Evolutionary conservation across 2,797 vertebrate genomes (phyloP).

Genomic region (Falco biarmicus): DNA sequence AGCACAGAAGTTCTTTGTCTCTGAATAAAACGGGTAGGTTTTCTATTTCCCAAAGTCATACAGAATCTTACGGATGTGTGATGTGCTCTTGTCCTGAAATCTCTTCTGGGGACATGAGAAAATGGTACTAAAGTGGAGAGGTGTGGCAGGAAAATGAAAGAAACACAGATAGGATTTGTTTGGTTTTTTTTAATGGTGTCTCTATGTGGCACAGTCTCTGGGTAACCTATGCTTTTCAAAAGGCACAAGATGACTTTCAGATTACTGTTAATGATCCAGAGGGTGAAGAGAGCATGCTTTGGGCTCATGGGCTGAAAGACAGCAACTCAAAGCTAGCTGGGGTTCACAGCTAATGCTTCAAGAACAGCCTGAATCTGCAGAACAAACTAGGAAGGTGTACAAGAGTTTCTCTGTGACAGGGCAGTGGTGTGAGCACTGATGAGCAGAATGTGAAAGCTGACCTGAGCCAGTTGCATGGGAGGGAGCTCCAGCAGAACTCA

Average conservation of each 20-base stretch:
- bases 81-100: not conserved
- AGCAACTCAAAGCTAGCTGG: not conserved
- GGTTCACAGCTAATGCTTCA: not conserved
- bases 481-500: not conserved
- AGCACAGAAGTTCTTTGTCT: not conserved
- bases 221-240: not conserved
- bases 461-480: not conserved
- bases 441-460: not conserved
- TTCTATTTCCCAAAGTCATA: not conserved
- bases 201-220: not conserved
- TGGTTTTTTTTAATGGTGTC: not conserved
- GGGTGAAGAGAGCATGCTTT: not conserved
- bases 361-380: not conserved
- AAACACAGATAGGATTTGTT: not conserved
- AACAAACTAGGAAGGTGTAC: not conserved
- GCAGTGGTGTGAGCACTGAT: not conserved
- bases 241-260: not conserved
- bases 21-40: not conserved
- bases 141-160: slow-evolving; percentile 43
- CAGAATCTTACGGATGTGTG: not conserved
- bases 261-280: not conserved
- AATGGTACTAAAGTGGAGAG: not conserved
- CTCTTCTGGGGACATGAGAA: not conserved
- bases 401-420: not conserved
- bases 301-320: not conserved